Percentiles rank a stretch among this genome's conserved stretches.
phyloP scores from a whole-genome alignment of 53 echinoderm and acorn worm genomes.

The Crossaster papposus region DNA sequence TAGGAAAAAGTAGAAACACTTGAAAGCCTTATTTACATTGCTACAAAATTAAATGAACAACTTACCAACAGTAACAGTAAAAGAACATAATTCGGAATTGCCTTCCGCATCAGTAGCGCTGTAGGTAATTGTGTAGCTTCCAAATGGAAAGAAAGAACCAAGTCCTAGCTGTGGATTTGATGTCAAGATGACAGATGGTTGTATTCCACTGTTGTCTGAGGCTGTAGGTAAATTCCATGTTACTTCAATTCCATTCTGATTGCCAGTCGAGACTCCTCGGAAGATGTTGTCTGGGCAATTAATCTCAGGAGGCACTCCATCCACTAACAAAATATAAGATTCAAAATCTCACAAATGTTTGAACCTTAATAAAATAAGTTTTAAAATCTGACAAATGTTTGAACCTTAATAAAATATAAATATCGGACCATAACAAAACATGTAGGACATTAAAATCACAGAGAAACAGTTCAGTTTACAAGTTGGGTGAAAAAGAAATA shows the following conservation, averaged over 20 bases:
- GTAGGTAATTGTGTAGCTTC: constrained; percentile 23
- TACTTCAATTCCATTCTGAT: not conserved
- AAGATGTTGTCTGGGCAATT: constrained; percentile 15
- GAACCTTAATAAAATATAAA: not conserved
- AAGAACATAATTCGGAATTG: constrained; percentile 4
- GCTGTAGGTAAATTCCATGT: not conserved
- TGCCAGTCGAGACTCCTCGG: not conserved
- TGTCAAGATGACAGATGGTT: not conserved
- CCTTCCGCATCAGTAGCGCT: constrained; percentile 30
- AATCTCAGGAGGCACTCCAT: constrained; percentile 29
- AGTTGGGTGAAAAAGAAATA: too few relatives aligned
- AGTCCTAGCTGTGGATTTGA: not conserved
- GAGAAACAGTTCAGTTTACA: too few relatives aligned
- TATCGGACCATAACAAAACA: too few relatives aligned
- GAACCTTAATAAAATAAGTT: not conserved
- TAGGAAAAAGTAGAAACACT: too few relatives aligned
- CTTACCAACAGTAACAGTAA: constrained; percentile 17
- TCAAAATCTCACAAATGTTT: not conserved
- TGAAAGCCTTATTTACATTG: too few relatives aligned
- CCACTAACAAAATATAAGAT: constrained; percentile 3
- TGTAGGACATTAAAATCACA: too few relatives aligned
- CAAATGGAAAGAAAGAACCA: constrained; percentile 27
- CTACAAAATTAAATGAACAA: not conserved
- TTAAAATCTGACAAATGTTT: not conserved
- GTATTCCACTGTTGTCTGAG: not conserved